phyloP scores from a whole-genome alignment of 2,797 vertebrate genomes.

The Lepilemur ruficaudatus region DNA sequence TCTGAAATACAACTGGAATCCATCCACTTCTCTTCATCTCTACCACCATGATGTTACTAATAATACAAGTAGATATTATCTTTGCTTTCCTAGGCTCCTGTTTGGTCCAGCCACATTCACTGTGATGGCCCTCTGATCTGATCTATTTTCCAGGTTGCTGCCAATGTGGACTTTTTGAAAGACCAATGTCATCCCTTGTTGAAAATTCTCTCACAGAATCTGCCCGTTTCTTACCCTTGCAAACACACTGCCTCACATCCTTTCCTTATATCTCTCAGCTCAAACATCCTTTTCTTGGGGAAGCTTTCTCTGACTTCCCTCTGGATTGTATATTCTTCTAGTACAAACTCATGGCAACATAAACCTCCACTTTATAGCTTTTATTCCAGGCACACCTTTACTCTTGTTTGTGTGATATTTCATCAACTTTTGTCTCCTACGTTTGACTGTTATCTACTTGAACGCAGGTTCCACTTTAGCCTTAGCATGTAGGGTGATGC shows the following conservation, averaged over 20 bases:
- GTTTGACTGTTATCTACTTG: background rate
- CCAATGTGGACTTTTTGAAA: background rate
- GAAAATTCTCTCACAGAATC: background rate
- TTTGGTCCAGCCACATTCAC: background rate
- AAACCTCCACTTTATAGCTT: background rate
- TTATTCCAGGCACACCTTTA: background rate
- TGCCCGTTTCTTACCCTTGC: background rate
- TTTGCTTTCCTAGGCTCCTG: background rate
- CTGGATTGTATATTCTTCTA: background rate
- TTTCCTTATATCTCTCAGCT: background rate
- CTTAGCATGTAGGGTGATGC: background rate
- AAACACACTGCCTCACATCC: background rate
- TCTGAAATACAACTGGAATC: background rate
- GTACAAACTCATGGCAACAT: background rate
- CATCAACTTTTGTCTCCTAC: background rate
- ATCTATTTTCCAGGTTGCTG: background rate
- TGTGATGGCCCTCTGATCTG: background rate
- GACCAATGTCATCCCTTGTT: background rate
- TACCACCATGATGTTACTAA: background rate
- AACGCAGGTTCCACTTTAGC: background rate
- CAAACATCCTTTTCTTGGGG: background rate
- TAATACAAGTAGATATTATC: background rate
- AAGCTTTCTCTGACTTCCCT: background rate
- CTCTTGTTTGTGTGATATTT: background rate
- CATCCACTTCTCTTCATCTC: background rate